Percentiles rank a stretch among this genome's conserved stretches.
Conservation (phyloP, 1,140 invertebrate species). For the Scaptomyza hsui region DNA sequence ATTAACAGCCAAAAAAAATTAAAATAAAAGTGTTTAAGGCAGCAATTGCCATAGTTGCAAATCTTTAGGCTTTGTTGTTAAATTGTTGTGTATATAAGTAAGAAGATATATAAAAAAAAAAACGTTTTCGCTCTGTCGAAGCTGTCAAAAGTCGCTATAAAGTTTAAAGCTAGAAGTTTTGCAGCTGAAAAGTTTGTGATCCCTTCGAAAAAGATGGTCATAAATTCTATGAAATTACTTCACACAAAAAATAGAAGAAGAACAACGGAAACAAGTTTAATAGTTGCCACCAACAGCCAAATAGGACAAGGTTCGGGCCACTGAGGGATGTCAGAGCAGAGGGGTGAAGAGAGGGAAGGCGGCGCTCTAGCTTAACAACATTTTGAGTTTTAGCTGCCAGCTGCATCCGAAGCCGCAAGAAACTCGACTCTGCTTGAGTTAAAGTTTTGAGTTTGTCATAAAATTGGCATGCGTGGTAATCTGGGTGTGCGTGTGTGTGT, state of each 20-base stretch:
- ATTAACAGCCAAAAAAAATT: background rate
- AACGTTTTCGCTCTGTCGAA: constrained; percentile 39
- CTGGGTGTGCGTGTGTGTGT: background rate
- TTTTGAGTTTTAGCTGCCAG: constrained; percentile 37
- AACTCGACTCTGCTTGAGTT: constrained; percentile 23
- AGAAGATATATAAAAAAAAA: background rate
- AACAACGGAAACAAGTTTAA: constrained; percentile 77
- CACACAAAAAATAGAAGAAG: constrained; percentile 46
- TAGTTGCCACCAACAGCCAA: constrained; percentile 49
- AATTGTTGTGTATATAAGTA: background rate
- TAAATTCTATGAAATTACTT: constrained; percentile 76
- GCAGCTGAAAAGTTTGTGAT: constrained; percentile 58
- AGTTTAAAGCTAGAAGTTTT: constrained; percentile 35
- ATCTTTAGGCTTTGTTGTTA: background rate
- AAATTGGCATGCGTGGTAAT: constrained; percentile 30
- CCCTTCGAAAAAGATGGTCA: constrained; percentile 68
- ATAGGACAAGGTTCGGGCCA: background rate
- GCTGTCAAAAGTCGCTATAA: constrained; percentile 46
- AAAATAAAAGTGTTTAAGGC: background rate
- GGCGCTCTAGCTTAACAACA: constrained; percentile 30
- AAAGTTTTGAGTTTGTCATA: constrained; percentile 42
- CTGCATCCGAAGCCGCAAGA: constrained; percentile 28
- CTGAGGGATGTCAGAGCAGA: background rate
- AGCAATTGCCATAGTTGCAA: background rate
- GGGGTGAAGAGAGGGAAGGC: background rate